Percentiles rank a stretch among this genome's conserved stretches.
Evolutionary conservation across 2,113 vertebrate genomes (phyloP).

Genomic region (Nicator chloris): DNA sequence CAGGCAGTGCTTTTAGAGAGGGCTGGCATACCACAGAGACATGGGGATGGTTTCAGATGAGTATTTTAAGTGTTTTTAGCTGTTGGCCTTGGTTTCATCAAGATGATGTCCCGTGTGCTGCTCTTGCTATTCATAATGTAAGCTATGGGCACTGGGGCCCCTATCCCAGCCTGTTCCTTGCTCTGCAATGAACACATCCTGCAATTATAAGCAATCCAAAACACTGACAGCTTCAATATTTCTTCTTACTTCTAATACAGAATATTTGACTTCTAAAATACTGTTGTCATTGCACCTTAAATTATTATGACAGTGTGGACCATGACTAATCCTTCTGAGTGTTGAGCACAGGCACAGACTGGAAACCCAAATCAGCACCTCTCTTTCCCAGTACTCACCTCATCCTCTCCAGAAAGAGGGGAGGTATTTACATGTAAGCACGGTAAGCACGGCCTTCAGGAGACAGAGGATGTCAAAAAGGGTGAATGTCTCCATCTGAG

Average conservation of each 20-base stretch:
- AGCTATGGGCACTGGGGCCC: not conserved
- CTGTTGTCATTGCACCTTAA: not conserved
- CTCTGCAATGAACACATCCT: not conserved
- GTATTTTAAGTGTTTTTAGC: constrained; percentile 39
- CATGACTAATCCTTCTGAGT: not conserved
- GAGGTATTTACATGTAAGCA: no score
- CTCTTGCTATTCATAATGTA: not conserved
- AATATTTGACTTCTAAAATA: not conserved
- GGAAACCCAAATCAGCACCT: not conserved
- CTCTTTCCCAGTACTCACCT: not conserved
- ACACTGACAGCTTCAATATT: not conserved
- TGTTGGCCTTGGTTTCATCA: constrained; percentile 30
- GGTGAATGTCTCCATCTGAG: not conserved
- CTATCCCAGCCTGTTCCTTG: not conserved
- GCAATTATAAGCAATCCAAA: not conserved
- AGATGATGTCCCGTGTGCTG: not conserved
- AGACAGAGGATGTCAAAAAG: not conserved
- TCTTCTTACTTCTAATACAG: not conserved
- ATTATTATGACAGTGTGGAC: not conserved
- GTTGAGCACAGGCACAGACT: not conserved
- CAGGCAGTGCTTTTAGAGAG: not conserved
- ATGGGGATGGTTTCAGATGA: not conserved
- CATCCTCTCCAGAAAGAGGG: not conserved
- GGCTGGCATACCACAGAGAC: not conserved
- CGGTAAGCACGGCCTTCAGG: not conserved